Percentiles rank a stretch among this genome's conserved stretches.
Evolutionary conservation across 2,797 vertebrate species (phyloP).

Genomic region (Myripristis jacobus): DNA sequence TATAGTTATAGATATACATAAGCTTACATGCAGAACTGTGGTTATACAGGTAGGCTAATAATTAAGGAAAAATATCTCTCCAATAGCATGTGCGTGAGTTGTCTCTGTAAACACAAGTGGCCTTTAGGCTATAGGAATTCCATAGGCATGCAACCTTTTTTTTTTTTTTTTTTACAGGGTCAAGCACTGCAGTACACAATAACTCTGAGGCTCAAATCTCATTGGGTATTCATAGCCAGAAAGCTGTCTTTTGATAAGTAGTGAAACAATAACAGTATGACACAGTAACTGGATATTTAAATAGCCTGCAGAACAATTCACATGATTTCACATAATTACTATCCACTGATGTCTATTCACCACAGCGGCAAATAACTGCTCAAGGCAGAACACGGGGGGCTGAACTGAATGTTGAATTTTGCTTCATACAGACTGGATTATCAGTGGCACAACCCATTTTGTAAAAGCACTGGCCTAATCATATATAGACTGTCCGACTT

Average conservation of each 20-base stretch:
- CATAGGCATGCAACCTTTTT: conserved; percentile 44
- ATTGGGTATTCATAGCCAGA: conserved; percentile 36
- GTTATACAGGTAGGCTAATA: neutral
- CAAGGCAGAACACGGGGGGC: conserved; percentile 15
- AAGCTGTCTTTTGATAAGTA: conserved; percentile 41
- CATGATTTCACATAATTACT: conserved; percentile 64
- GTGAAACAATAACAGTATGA: conserved; percentile 46
- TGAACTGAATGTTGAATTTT: conserved; percentile 30
- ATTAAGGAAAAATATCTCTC: neutral
- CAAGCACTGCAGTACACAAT: conserved; percentile 41
- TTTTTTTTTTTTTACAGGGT: conserved; percentile 48
- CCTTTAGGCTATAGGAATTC: conserved; percentile 47
- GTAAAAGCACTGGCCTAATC: neutral
- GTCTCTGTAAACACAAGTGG: conserved; percentile 56
- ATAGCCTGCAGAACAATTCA: conserved; percentile 51
- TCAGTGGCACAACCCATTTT: conserved; percentile 7
- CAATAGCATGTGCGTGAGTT: conserved; percentile 42
- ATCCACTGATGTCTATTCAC: conserved; percentile 50
- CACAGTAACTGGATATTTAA: conserved; percentile 42
- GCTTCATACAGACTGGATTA: conserved; percentile 20
- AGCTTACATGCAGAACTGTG: neutral
- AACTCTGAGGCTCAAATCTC: conserved; percentile 49
- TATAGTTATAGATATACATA: no score
- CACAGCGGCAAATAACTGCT: conserved; percentile 36
- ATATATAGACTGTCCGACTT: neutral